phyloP scores from a whole-genome alignment of 2,113 vertebrate genomes.

The Ochotona princeps region DNA sequence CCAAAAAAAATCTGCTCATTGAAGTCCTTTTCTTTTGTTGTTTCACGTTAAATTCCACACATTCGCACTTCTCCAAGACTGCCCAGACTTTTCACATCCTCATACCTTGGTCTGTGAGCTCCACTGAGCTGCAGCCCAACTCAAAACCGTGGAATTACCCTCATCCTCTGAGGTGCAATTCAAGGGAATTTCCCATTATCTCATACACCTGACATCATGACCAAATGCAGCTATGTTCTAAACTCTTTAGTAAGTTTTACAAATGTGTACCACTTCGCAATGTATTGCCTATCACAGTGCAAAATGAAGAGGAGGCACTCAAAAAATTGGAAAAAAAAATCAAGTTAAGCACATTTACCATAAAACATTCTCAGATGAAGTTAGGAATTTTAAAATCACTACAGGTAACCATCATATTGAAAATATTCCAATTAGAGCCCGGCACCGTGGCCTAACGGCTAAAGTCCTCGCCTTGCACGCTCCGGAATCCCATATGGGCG shows the following conservation, averaged over 20 bases:
- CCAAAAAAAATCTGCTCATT: neutral
- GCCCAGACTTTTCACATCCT: neutral
- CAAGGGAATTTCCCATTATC: neutral
- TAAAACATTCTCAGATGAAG: conserved; percentile 19
- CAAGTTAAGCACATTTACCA: conserved; percentile 24
- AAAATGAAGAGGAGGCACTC: neutral
- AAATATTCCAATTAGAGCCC: neutral
- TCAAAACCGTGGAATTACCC: neutral
- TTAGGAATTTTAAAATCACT: neutral
- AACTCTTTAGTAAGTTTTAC: conserved; percentile 11
- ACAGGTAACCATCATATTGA: neutral
- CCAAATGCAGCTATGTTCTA: neutral
- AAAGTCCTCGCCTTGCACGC: too few relatives aligned
- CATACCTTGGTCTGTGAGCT: neutral
- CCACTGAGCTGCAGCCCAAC: neutral
- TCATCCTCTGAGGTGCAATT: neutral
- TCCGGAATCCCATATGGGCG: too few relatives aligned
- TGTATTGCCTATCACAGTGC: neutral
- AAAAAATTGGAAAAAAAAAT: neutral
- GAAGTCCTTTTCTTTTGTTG: conserved; percentile 5
- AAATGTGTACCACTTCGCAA: neutral
- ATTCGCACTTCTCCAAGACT: neutral
- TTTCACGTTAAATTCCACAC: conserved; percentile 9
- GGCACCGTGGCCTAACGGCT: too few relatives aligned
- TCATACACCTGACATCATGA: neutral